Conservation (phyloP, 2,888 invertebrate species). For the Megastigmus dorsalis region DNA sequence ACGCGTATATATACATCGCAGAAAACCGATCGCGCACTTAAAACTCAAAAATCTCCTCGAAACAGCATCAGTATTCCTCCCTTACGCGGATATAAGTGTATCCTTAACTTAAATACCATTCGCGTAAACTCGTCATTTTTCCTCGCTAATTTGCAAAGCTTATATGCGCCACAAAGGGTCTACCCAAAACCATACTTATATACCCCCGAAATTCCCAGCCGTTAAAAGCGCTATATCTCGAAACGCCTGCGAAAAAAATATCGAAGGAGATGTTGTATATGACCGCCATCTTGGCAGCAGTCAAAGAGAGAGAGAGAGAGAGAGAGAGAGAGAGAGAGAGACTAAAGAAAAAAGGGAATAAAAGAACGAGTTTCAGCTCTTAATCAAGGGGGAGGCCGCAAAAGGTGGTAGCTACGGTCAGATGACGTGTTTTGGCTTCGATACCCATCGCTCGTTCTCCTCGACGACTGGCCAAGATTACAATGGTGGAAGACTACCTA, state of each 20-base stretch:
- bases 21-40: too few species aligned
- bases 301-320: background rate
- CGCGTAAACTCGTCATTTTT: conserved; percentile 28
- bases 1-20: background rate
- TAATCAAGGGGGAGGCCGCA: conserved; percentile 10
- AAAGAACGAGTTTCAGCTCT: conserved; percentile 36
- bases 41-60: conserved; percentile 2
- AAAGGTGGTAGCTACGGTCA: conserved; percentile 34
- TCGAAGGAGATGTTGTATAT: conserved; percentile 8
- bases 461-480: too few species aligned
- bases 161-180: background rate
- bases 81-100: conserved; percentile 8
- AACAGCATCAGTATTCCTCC: conserved; percentile 15
- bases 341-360: background rate
- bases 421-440: conserved; percentile 9
- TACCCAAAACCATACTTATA: conserved; percentile 45
- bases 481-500: conserved; percentile 37
- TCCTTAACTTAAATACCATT: conserved; percentile 27
- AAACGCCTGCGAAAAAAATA: conserved; percentile 12
- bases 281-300: conserved; percentile 38
- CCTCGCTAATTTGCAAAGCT: conserved; percentile 29
- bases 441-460: conserved; percentile 31
- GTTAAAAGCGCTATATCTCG: conserved; percentile 20
- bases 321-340: background rate
- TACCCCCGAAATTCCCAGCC: conserved; percentile 39